Evolutionary conservation across 1,140 invertebrate species (phyloP), one percentile per base, ranked within the genome.

Genomic region (Physella acuta): DNA sequence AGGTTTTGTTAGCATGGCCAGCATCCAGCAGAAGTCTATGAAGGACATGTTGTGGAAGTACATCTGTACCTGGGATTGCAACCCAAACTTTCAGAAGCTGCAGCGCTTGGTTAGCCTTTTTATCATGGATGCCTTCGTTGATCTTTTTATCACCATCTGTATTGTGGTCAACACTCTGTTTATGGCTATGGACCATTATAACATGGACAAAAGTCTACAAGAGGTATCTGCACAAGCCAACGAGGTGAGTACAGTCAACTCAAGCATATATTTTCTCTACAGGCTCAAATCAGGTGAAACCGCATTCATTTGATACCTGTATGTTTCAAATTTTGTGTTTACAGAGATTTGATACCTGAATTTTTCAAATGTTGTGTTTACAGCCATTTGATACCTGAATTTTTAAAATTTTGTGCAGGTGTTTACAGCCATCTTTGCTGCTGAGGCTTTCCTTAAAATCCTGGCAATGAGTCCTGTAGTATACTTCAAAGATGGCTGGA

Each of bases 401-500:
- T n/a, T n/a, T n/a, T n/a, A n/a, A n/a, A n/a, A n/a, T n/a, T n/a
- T n/a, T 76, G 88, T 88, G 1, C 87, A 98, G 95, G 96, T 98
- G 87, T 98, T 98, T 87, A 98, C 95, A 58, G 94, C 93, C 49
- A 98, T 96, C 63, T 99, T 99, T 85, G 94, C 92, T 70, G 94
- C 96, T 79, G 96, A 99, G 90, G 94, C 94, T n/a, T 91, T 90
- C 34, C 87, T 97, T 84, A 99, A 99, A 85, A 88, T 99, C 71
- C 91, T 97, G 79, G 96, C 96, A 3, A 94, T 98, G 91, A 97
- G 94, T 86, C 95, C 95, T 63, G 94, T 96, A 80, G 94, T 89
- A 86, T 99, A 99, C 87, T 97, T 99, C 88, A 93, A 96, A 90
- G 95, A 97, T 85, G 94, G 94, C 66, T 98, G 95, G 95, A 99